phyloP scores from a whole-genome alignment of 1,140 invertebrate species.

The Trichogramma pretiosum region DNA sequence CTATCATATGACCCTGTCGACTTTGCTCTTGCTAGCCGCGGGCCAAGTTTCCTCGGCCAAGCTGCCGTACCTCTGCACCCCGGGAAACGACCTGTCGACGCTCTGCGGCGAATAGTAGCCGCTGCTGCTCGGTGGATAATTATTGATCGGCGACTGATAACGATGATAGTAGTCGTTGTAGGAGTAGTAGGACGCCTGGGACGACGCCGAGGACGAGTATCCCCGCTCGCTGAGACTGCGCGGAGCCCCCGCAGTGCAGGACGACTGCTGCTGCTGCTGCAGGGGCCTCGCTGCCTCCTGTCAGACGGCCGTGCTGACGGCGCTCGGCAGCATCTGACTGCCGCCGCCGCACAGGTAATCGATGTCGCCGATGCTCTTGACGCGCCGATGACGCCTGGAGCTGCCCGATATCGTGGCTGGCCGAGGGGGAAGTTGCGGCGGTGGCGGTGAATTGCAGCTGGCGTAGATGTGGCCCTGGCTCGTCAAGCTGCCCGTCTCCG shows the following conservation, averaged over 20 bases:
- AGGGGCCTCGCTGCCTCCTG: constrained; percentile 32
- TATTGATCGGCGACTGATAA: constrained; percentile 27
- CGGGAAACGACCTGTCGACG: constrained; percentile 35
- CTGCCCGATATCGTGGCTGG: constrained; percentile 30
- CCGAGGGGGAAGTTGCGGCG: constrained; percentile 37
- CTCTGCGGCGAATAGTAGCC: constrained; percentile 43
- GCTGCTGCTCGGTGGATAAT: constrained; percentile 35
- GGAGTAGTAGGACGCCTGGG: constrained; percentile 30
- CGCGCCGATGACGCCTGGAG: constrained; percentile 53
- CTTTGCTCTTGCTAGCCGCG: constrained; percentile 21
- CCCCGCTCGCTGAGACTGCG: constrained; percentile 41
- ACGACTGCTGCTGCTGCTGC: constrained; percentile 18
- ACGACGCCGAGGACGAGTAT: constrained; percentile 36
- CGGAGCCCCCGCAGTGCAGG: constrained; percentile 40
- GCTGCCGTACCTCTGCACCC: constrained; percentile 41
- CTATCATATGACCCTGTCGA: constrained; percentile 14
- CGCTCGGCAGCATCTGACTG: too few species aligned
- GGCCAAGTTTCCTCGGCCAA: constrained; percentile 40
- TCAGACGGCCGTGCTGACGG: constrained; percentile 43
- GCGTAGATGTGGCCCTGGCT: constrained; percentile 44
- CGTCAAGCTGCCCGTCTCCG: constrained; percentile 48
- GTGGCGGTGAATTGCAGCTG: constrained; percentile 40
- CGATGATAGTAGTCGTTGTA: constrained; percentile 27
- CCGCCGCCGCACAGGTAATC: constrained; percentile 45
- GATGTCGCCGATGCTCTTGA: constrained; percentile 65